These are phyloP conservation scores for Drosophila funebris DNA, from an alignment of 1,140 invertebrate species.

Conservation along the genomic window DNA sequence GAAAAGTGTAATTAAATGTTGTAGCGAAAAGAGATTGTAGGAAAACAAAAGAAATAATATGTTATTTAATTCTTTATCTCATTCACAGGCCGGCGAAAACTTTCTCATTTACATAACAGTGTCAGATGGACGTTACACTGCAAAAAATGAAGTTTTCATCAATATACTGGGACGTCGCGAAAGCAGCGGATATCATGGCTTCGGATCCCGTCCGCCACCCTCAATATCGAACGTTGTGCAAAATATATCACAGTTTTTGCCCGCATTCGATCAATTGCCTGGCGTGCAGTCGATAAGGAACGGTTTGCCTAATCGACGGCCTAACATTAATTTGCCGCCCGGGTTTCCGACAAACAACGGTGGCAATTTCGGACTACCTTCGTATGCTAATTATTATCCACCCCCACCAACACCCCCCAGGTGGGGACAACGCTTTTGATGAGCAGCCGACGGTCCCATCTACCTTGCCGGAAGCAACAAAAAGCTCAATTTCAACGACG, in stretches of 20 bases:
- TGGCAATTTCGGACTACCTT: constrained; percentile 44
- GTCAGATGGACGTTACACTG: constrained; percentile 87
- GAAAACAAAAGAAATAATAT: not conserved
- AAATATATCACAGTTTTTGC: constrained; percentile 74
- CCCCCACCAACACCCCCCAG: constrained; percentile 11
- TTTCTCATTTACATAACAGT: constrained; percentile 89
- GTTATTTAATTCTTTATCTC: not conserved
- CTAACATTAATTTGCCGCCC: constrained; percentile 44
- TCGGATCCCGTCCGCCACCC: constrained; percentile 54
- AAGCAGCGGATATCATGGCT: constrained; percentile 36
- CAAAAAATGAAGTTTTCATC: constrained; percentile 90
- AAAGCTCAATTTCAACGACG: constrained; percentile 29
- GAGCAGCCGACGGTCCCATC: constrained; percentile 1
- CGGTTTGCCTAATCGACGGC: constrained; percentile 54
- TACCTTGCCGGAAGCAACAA: not conserved
- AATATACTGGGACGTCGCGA: constrained; percentile 85
- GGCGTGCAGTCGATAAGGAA: constrained; percentile 72
- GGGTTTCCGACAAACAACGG: constrained; percentile 37
- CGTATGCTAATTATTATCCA: constrained; percentile 52
- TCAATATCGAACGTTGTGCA: constrained; percentile 74
- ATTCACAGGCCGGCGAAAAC: constrained; percentile 87
- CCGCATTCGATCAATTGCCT: constrained; percentile 64
- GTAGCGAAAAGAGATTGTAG: too few relatives aligned
- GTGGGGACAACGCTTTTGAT: not conserved
- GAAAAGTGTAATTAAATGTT: too few relatives aligned